Evolutionary conservation across 2,888 invertebrate species (phyloP), one percentile per base, ranked within the genome.

Genomic region (Campaea margaritaria): DNA sequence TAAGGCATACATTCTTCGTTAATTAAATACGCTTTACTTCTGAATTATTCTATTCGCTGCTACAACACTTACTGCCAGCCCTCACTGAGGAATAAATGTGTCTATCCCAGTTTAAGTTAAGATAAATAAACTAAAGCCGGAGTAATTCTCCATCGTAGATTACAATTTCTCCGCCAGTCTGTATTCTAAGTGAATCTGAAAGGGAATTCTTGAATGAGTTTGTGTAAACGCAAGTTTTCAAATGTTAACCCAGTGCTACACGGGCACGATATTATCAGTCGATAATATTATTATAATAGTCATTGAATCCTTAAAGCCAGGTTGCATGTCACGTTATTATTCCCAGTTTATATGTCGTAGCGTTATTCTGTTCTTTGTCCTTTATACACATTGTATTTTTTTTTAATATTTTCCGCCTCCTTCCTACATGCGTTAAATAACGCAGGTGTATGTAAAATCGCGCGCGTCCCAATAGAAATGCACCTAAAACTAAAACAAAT

Each of bases 71-170:
- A 57, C 46, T 41, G 42, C 14, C 13, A 44, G 27, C 46, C 47
- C 36, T 36, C 13, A 39, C 51, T n/a, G 14, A 47, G 39, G 15
- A 59, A 58, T 48, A 53, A 58, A 53, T 49, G 58, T 45, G 53
- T 54, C 48, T 54, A 43, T 46, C 36, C 48, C 48, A 39, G 47
- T 48, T 52, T 52, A 53, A 53, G 48, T 31, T 48, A 52, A 53
- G 47, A 58, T 58, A 58, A 57, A 58, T 51, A 51, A 46, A 42
- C 42, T 42, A 48, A 58, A 41, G 57, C 50, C 13, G 41, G 39
- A 47, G 47, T 42, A 42, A 52, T 52, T 45, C 45, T 11, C 49
- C 28, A 41, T 58, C 59, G 53, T 53, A 59, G 53, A 53, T 59
- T 41, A 53, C 44, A 53, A 59, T 59, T 49, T 59, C 53, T 44